Evolutionary conservation across 92 coral and sea anemone species (phyloP).

Genomic region (Palythoa caribaeorum): DNA sequence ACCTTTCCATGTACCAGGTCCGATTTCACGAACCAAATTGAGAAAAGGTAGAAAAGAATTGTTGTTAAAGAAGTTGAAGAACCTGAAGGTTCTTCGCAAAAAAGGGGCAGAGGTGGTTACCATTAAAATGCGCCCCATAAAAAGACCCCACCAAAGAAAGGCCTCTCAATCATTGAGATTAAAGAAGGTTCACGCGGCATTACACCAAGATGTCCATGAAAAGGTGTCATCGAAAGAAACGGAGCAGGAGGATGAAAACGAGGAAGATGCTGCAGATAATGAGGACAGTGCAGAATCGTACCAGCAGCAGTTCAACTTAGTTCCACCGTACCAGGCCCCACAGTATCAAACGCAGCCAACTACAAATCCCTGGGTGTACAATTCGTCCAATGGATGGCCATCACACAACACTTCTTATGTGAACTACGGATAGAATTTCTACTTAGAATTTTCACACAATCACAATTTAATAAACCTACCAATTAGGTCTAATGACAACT

Average conservation of each 20-base stretch:
- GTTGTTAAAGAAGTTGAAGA: not conserved
- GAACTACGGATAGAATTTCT: constrained; percentile 10
- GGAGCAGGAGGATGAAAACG: constrained; percentile 1
- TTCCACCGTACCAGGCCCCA: constrained; percentile 36
- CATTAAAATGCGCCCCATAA: constrained; percentile 14
- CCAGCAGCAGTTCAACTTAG: constrained; percentile 20
- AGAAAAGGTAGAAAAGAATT: constrained; percentile 10
- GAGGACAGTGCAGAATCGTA: not conserved
- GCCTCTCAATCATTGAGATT: not conserved
- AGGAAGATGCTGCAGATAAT: not conserved
- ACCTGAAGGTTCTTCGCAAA: not conserved
- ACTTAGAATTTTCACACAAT: not conserved
- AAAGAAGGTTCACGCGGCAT: not conserved
- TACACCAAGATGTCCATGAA: not conserved
- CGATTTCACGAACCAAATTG: not conserved
- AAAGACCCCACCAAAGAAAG: not conserved
- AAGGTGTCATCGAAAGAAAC: constrained; percentile 8
- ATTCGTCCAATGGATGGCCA: constrained; percentile 43
- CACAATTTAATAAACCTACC: too few relatives aligned
- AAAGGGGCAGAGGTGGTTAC: not conserved
- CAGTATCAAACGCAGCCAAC: constrained; percentile 27
- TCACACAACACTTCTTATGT: constrained; percentile 26
- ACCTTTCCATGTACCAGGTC: constrained; percentile 36
- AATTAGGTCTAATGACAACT: too few relatives aligned
- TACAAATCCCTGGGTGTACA: constrained; percentile 34